Percentiles rank a stretch among this genome's conserved stretches.
These are phyloP conservation scores for Ochropacha duplaris DNA, from an alignment of 2,888 invertebrate species.

Conservation along the genomic window DNA sequence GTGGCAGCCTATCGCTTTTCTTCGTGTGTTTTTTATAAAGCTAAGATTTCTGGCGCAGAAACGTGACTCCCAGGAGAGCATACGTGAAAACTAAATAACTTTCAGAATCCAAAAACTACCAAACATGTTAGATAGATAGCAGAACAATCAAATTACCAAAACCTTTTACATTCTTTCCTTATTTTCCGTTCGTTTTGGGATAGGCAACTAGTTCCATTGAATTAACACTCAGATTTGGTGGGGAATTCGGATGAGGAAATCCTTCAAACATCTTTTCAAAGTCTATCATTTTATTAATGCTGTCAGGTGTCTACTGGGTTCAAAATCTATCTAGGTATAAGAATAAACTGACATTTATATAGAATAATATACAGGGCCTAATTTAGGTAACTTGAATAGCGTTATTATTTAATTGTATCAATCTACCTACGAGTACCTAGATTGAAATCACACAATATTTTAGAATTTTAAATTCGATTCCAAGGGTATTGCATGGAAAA, in stretches of 20 bases:
- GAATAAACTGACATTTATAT: background rate
- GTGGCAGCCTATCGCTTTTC: background rate
- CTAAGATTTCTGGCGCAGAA: background rate
- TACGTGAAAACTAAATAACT: background rate
- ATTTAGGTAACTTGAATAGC: background rate
- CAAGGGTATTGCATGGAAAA: background rate
- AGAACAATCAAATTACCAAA: background rate
- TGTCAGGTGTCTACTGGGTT: no score
- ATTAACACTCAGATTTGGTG: background rate
- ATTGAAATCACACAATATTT: background rate
- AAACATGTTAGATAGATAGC: background rate
- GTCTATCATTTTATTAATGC: background rate
- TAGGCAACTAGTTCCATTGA: background rate
- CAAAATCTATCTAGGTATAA: no score
- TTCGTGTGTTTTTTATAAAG: background rate
- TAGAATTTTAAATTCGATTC: background rate
- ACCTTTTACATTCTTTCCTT: background rate
- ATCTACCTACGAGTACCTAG: no score
- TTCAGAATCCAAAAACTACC: background rate
- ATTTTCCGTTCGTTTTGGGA: background rate
- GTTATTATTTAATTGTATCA: no score
- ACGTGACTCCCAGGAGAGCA: background rate
- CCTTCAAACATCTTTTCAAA: background rate
- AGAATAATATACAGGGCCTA: background rate
- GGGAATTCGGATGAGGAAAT: background rate